A percentile compares a stretch with the other conserved stretches of the same genome.
Conservation (phyloP, 1,140 invertebrate species). For the Drosophila obscura region DNA sequence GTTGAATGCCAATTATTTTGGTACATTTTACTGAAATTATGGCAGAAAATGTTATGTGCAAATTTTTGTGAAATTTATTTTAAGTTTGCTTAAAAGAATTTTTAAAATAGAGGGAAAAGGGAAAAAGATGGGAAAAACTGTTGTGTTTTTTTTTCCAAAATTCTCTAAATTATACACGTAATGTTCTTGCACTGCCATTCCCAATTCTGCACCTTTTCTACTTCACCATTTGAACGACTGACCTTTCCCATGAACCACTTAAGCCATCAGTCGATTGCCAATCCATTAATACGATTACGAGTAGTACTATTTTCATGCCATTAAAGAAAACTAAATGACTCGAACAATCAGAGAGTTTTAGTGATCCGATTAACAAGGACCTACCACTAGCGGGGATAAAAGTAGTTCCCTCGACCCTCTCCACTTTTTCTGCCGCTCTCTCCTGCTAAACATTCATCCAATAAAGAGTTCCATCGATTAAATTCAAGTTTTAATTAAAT, state of each 20-base stretch:
- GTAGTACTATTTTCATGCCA: background rate
- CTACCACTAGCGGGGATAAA: background rate
- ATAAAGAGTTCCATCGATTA: conserved; percentile 41
- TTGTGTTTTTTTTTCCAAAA: too few species aligned
- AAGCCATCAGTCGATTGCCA: background rate
- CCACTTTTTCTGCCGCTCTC: background rate
- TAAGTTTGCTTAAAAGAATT: too few species aligned
- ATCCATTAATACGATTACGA: conserved; percentile 5
- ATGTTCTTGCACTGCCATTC: too few species aligned
- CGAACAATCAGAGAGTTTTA: conserved; percentile 6
- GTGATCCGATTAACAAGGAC: conserved; percentile 10
- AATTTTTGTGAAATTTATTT: background rate
- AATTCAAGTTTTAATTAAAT: conserved; percentile 61
- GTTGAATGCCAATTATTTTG: conserved; percentile 38
- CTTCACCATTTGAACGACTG: too few species aligned
- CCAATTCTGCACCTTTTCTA: too few species aligned
- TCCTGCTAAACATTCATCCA: conserved; percentile 7
- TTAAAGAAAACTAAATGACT: conserved; percentile 4
- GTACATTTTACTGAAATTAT: too few species aligned
- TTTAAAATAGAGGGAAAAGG: too few species aligned
- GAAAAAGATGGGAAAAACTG: too few species aligned
- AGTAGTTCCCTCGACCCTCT: background rate
- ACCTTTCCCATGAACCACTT: background rate
- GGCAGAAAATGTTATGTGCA: conserved; percentile 4
- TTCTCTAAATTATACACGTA: too few species aligned